A percentile compares a stretch with the other conserved stretches of the same genome.
Evolutionary conservation across 2,797 vertebrate genomes (phyloP).

Genomic region (Choloepus didactylus): DNA sequence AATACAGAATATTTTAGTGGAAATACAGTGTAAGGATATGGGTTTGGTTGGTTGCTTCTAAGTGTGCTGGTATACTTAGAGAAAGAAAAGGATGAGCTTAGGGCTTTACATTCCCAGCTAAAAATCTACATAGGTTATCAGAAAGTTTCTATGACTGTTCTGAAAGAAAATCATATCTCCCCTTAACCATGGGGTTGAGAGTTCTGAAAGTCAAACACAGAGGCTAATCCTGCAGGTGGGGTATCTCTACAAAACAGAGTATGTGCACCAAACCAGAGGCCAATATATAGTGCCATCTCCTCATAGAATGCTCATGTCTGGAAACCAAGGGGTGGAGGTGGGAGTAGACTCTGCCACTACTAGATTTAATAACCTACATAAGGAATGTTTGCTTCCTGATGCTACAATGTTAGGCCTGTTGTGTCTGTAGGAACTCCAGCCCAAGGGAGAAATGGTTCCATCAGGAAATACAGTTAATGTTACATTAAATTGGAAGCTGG

Average conservation of each 20-base stretch:
- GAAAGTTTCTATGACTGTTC: not conserved
- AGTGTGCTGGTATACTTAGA: not conserved
- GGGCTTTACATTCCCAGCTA: not conserved
- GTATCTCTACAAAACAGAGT: not conserved
- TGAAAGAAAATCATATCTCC: not conserved
- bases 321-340: not conserved
- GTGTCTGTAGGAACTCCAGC: not conserved
- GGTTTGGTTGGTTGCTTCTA: not conserved
- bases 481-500: not conserved
- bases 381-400: not conserved
- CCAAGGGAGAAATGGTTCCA: not conserved
- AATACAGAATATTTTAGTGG: not conserved
- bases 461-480: not conserved
- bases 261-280: not conserved
- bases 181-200: not conserved
- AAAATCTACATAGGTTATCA: not conserved
- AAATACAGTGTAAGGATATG: not conserved
- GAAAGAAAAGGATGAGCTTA: not conserved
- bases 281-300: not conserved
- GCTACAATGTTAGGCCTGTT: not conserved
- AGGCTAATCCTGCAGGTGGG: not conserved
- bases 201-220: conserved; percentile 20
- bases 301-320: not conserved
- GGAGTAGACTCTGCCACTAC: not conserved
- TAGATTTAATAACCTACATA: not conserved